Evolutionary conservation across 2,888 invertebrate species (phyloP).

Genomic region (Hyles lineata): DNA sequence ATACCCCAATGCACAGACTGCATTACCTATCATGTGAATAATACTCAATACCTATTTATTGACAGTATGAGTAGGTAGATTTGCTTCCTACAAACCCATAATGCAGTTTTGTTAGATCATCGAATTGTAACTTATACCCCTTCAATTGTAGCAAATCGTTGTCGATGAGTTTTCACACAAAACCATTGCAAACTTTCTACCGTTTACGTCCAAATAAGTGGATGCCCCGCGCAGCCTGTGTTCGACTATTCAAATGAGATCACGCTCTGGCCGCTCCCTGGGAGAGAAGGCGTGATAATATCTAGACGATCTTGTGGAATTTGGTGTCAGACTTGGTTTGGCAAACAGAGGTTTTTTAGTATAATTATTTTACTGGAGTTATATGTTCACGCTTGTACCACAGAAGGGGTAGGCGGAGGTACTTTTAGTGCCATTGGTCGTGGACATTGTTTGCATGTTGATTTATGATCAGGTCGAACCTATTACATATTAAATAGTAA

Average conservation of each 20-base stretch:
- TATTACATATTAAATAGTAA: too few relatives aligned
- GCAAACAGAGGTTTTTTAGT: background rate
- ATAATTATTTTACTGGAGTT: background rate
- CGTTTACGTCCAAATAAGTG: constrained; percentile 22
- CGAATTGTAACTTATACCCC: background rate
- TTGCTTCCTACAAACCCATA: background rate
- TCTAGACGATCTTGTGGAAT: background rate
- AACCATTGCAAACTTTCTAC: background rate
- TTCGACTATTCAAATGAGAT: constrained; percentile 53
- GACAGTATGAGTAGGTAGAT: too few relatives aligned
- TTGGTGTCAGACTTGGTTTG: background rate
- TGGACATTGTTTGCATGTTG: too few relatives aligned
- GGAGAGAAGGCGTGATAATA: constrained; percentile 44
- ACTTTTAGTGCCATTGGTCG: too few relatives aligned
- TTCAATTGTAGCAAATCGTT: background rate
- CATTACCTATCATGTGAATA: too few relatives aligned
- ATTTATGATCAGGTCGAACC: too few relatives aligned
- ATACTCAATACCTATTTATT: too few relatives aligned
- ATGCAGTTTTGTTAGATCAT: background rate
- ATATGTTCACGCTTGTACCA: too few relatives aligned
- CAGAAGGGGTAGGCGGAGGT: too few relatives aligned
- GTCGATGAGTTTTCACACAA: background rate
- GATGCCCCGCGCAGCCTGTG: constrained; percentile 34
- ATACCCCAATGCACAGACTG: too few relatives aligned
- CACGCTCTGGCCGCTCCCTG: constrained; percentile 45